Evolutionary conservation across 64 coral and sea anemone species (phyloP).

Genomic region (Stichodactyla mertensii): DNA sequence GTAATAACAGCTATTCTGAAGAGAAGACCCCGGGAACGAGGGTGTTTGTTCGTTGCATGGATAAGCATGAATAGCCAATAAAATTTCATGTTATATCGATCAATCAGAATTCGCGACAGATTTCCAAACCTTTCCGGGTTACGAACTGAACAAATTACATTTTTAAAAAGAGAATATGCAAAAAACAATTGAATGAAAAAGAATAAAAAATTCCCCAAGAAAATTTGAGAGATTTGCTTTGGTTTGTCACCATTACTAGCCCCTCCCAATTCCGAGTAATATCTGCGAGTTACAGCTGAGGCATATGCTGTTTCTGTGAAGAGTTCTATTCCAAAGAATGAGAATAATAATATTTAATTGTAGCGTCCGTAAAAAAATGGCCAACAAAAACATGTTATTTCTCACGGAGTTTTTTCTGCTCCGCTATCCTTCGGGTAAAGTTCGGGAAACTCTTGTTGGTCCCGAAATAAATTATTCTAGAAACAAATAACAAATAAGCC

Average conservation of each 20-base stretch:
- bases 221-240: not conserved
- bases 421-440: no score
- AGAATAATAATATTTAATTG: not conserved
- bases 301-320: no score
- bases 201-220: not conserved
- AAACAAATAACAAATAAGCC: no score
- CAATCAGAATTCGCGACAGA: not conserved
- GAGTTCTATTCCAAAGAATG: no score
- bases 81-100: not conserved
- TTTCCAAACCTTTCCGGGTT: not conserved
- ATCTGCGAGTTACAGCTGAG: not conserved
- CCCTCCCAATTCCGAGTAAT: not conserved
- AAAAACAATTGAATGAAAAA: not conserved
- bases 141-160: not conserved
- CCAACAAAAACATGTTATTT: no score
- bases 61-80: not conserved
- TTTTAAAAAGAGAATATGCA: not conserved
- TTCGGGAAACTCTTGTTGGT: no score
- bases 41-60: not conserved
- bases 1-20: no score
- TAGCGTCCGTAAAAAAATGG: no score
- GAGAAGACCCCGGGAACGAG: not conserved
- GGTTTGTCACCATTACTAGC: no score
- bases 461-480: no score
- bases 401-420: no score